Percentiles rank a stretch among this genome's conserved stretches.
phyloP scores from a whole-genome alignment of 2,113 vertebrate genomes.

The Psephotus haematonotus region DNA sequence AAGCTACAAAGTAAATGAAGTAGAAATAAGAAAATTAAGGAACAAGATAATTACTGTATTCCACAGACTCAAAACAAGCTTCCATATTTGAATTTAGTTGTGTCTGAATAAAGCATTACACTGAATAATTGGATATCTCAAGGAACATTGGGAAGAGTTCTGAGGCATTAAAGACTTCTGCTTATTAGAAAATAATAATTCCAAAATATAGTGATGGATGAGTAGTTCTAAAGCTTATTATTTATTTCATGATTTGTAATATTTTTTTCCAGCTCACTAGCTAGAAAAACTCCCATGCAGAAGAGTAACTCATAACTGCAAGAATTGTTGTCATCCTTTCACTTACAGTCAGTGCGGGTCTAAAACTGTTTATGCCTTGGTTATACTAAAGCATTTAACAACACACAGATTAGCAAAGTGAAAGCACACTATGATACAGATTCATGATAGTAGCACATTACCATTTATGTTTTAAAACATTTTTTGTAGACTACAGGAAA shows the following conservation, averaged over 20 bases:
- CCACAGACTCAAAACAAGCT: not conserved
- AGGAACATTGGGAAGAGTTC: not conserved
- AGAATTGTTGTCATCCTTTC: not conserved
- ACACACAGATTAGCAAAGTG: not conserved
- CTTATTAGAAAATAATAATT: constrained; percentile 21
- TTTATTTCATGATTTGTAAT: not conserved
- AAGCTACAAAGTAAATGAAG: not conserved
- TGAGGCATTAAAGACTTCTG: not conserved
- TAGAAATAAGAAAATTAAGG: not conserved
- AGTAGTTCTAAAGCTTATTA: not conserved
- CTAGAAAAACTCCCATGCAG: not conserved
- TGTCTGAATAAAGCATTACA: not conserved
- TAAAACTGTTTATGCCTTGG: not conserved
- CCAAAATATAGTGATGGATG: not conserved
- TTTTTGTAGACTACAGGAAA: not conserved
- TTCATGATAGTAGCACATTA: not conserved
- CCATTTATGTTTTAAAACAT: not conserved
- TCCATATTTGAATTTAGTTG: not conserved
- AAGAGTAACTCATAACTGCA: not conserved
- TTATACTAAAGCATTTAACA: not conserved
- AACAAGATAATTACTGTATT: not conserved
- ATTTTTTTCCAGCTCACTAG: not conserved
- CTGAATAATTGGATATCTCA: not conserved
- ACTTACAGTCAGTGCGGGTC: not conserved
- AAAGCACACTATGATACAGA: not conserved